Conservation (phyloP, 2,113 vertebrate species). For the Ammospiza nelsoni region DNA sequence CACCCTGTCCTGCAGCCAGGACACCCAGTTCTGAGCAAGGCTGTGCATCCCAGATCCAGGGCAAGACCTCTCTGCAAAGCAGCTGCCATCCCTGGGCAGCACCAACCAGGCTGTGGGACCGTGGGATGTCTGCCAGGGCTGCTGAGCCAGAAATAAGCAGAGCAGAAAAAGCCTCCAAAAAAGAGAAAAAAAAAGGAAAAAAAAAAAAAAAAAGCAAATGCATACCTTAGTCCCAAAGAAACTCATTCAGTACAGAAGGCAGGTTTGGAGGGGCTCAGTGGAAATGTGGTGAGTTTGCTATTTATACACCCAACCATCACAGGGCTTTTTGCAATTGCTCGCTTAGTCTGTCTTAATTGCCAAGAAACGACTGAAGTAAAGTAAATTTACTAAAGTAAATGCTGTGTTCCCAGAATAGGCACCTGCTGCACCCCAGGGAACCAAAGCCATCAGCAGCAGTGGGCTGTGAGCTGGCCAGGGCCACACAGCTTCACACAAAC, state of each 20-base stretch:
- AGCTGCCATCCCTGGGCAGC: background rate
- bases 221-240: background rate
- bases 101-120: background rate
- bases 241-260: background rate
- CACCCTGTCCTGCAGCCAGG: background rate
- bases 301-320: background rate
- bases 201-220: background rate
- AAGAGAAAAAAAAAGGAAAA: background rate
- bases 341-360: conserved; percentile 21
- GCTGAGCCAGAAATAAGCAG: background rate
- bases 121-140: background rate
- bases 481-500: background rate
- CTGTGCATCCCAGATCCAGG: background rate
- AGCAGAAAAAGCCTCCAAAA: background rate
- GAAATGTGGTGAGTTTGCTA: conserved; percentile 41
- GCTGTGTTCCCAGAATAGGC: conserved; percentile 20
- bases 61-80: background rate
- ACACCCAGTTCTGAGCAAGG: background rate
- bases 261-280: conserved; percentile 4
- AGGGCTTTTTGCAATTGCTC: background rate
- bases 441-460: background rate
- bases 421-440: background rate
- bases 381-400: background rate
- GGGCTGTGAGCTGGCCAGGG: background rate
- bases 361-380: background rate